Evolutionary conservation across 1,140 invertebrate genomes (phyloP), one percentile per base, ranked within the genome.

Genomic region (Drosophila sucinea): DNA sequence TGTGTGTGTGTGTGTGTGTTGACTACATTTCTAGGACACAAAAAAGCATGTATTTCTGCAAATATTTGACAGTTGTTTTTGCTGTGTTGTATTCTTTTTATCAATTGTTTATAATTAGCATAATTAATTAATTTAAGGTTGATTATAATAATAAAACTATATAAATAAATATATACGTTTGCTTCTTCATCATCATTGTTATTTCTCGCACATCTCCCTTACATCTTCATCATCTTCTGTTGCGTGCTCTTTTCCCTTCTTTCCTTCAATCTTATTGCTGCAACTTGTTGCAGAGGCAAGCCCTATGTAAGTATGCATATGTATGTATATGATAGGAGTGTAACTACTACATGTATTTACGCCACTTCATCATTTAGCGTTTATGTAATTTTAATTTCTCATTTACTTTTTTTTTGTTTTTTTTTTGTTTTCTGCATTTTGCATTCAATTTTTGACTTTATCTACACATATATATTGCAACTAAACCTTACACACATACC

Each of bases 91-190:
- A 47, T 69, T 77, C 33, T 68, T 30, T 63, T 40, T 70, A 67
- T 72, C 29, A 67, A 76, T 76, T 65, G 41, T 81, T 69, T 81
- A 69, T 83, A 82, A 79, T 79, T 82, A 81, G 70, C 64, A 69
- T 81, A 70, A 63, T 81, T 51, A 70, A 81, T 84, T 84, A 81
- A 64, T 85, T 85, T 84, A 77, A 73, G 68, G 67, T 81, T 64
- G 69, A 77, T 73, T 75, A 73, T 73, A 66, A 77, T 51, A 51
- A 51, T 51, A 51, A 81, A 85, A 85, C 81, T 84, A 84, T 81
- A 77, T 84, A 81, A 84, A 84, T 84, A 85, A 84, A 85, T 86
- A 77, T 77, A 85, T 77, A 77, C 65, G 73, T 57, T 69, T 56
- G 71, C 70, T 62, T 51, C 70, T 60, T 47, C 17, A 47, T 25